These are phyloP conservation scores for Hypomecis atomaria DNA, from an alignment of 2,888 invertebrate species.

Conservation along the genomic window DNA sequence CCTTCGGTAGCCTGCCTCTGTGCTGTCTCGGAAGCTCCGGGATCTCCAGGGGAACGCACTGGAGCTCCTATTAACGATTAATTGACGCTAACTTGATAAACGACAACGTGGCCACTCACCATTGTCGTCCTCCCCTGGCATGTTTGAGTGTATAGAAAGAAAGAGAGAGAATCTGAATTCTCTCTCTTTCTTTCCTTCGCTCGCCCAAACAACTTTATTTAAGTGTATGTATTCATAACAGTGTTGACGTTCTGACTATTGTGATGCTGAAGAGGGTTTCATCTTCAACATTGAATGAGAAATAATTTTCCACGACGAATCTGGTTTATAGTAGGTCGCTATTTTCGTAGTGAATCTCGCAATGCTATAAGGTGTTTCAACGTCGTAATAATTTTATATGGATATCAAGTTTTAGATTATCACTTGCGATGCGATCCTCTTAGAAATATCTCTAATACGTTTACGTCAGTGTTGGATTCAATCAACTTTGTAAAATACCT, in stretches of 20 bases:
- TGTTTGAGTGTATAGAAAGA: too few relatives aligned
- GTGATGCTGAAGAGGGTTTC: neutral
- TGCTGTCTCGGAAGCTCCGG: too few relatives aligned
- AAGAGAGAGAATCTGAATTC: too few relatives aligned
- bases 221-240: neutral
- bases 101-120: too few relatives aligned
- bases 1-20: too few relatives aligned
- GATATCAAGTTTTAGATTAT: slow-evolving; percentile 1
- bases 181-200: too few relatives aligned
- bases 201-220: neutral
- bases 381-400: slow-evolving; percentile 3
- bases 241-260: neutral
- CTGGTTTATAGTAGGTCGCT: neutral
- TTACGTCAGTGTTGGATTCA: neutral
- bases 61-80: too few relatives aligned
- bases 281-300: slow-evolving; percentile 1
- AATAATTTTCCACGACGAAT: neutral
- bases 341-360: slow-evolving; percentile 9
- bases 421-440: neutral
- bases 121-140: too few relatives aligned
- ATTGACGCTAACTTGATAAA: too few relatives aligned
- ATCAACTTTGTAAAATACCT: neutral
- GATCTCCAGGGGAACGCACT: too few relatives aligned
- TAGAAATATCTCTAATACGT: slow-evolving; percentile 3
- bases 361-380: slow-evolving; percentile 1